These are phyloP conservation scores for Penaeus chinensis DNA, from an alignment of 1,140 invertebrate species.

Conservation along the genomic window DNA sequence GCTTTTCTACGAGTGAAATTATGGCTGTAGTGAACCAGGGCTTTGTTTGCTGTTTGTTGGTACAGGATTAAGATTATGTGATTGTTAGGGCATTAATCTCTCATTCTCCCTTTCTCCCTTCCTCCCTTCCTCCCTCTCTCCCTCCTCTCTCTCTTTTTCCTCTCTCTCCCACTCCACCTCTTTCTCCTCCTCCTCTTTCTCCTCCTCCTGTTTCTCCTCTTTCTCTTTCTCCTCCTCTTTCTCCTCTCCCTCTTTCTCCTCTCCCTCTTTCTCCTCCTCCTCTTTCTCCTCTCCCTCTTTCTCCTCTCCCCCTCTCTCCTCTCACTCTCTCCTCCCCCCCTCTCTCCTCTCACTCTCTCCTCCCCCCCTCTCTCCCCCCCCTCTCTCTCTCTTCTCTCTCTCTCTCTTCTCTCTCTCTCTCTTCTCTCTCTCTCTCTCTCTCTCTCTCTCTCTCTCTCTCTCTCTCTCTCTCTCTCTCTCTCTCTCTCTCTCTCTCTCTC, in stretches of 20 bases:
- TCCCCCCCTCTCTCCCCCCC: neutral
- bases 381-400: constrained; percentile 21
- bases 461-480: neutral
- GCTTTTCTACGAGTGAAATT: no score
- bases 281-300: neutral
- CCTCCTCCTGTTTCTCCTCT: no score
- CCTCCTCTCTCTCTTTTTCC: neutral
- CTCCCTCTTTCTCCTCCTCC: neutral
- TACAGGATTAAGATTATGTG: no score
- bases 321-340: neutral
- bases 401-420: no score
- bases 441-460: neutral
- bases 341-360: neutral
- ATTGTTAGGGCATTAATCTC: no score
- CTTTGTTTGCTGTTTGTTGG: no score
- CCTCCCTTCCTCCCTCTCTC: no score
- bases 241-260: neutral
- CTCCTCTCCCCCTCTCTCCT: neutral
- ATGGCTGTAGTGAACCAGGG: no score
- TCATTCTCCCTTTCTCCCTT: no score
- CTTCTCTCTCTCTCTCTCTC: neutral
- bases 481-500: constrained; percentile 1
- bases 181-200: no score
- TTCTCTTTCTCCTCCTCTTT: neutral
- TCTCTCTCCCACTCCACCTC: neutral